Evolutionary conservation across 1,140 invertebrate genomes (phyloP).

Genomic region (Hyposmocoma kahamanoa): DNA sequence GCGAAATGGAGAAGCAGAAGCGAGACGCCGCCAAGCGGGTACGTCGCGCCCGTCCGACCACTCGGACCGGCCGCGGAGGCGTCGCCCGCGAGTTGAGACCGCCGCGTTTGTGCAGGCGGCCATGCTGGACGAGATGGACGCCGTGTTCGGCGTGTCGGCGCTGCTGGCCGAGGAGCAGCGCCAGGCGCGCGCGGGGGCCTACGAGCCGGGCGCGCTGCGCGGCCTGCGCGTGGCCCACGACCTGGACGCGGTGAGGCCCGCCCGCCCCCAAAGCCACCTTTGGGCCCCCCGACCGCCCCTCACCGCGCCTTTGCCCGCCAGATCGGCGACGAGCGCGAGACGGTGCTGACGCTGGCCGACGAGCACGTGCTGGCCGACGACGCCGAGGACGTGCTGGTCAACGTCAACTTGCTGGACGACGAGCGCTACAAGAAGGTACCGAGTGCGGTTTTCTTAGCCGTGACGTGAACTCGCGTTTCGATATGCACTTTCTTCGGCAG

Average conservation of each 20-base stretch:
- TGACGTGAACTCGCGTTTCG: too few species aligned
- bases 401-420: constrained; percentile 96
- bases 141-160: constrained; percentile 92
- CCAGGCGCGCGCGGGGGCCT: constrained; percentile 77
- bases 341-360: constrained; percentile 96
- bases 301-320: constrained; percentile 9
- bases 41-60: too few species aligned
- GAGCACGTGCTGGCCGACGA: constrained; percentile 91
- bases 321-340: constrained; percentile 88
- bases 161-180: constrained; percentile 86
- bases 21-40: constrained; percentile 91
- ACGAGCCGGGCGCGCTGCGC: constrained; percentile 81
- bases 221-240: constrained; percentile 94
- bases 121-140: constrained; percentile 95
- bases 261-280: neutral
- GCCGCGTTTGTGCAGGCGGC: constrained; percentile 80
- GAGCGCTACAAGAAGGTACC: constrained; percentile 89
- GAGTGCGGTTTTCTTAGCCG: neutral
- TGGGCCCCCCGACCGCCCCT: neutral
- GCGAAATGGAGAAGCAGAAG: constrained; percentile 86
- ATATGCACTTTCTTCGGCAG: too few species aligned
- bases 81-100: too few species aligned
- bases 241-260: constrained; percentile 70
- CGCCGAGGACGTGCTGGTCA: constrained; percentile 91
- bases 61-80: too few species aligned